Evolutionary conservation across 2,797 vertebrate genomes (phyloP).

Genomic region (Paramormyrops hopkinsi): DNA sequence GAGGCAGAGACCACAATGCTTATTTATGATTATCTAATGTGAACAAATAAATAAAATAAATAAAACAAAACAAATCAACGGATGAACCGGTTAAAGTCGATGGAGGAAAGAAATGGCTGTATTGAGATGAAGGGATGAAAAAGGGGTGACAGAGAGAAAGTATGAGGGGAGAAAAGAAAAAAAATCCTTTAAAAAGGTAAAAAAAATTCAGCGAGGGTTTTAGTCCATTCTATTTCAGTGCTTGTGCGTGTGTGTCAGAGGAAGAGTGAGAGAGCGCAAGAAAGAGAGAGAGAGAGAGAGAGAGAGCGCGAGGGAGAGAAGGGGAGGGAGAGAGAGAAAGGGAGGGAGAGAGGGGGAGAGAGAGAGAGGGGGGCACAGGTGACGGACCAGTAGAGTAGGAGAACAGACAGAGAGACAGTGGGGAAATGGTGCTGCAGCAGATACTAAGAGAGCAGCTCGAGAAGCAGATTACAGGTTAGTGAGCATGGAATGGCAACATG

Average conservation of each 20-base stretch:
- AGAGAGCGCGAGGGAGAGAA: not conserved
- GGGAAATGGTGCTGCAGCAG: not conserved
- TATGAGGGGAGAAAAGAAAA: constrained; percentile 30
- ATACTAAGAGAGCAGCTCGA: not conserved
- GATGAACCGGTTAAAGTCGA: constrained; percentile 30
- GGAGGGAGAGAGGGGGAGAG: constrained; percentile 13
- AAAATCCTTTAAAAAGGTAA: constrained; percentile 37
- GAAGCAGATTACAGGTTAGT: not conserved
- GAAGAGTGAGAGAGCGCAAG: constrained; percentile 12
- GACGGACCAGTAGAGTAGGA: constrained; percentile 41
- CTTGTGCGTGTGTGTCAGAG: constrained; percentile 44
- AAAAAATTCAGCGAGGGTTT: constrained; percentile 33
- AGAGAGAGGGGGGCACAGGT: constrained; percentile 44
- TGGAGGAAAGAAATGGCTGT: constrained; percentile 9
- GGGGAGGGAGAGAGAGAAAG: constrained; percentile 26
- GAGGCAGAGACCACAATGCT: constrained; percentile 28
- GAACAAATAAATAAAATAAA: constrained; percentile 27
- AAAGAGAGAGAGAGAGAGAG: constrained; percentile 14
- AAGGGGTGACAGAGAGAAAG: constrained; percentile 33
- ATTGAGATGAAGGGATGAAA: constrained; percentile 7
- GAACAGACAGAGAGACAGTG: constrained; percentile 26
- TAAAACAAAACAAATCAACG: constrained; percentile 35
- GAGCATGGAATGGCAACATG: not conserved
- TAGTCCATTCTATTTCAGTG: constrained; percentile 55
- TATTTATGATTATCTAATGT: constrained; percentile 24